Evolutionary conservation across 2,797 vertebrate genomes (phyloP).

Genomic region (Cyprinodon diabolis): DNA sequence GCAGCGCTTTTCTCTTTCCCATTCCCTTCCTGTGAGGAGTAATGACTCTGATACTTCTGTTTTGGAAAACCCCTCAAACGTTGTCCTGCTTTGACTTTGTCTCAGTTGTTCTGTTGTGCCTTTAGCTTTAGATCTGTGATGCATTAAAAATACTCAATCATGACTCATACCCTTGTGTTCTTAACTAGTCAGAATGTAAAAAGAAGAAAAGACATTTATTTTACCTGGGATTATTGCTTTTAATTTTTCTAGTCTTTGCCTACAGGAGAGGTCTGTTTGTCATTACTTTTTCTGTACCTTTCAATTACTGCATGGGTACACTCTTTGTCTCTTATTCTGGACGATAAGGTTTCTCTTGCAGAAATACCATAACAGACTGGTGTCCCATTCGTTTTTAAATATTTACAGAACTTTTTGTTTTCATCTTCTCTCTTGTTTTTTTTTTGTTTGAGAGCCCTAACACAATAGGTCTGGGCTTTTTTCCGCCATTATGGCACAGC

Average conservation of each 20-base stretch:
- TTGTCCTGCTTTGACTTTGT: slow-evolving; percentile 29
- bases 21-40: slow-evolving; percentile 57
- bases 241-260: background rate
- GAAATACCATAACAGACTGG: slow-evolving; percentile 24
- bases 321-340: slow-evolving; percentile 2
- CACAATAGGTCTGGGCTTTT: slow-evolving; percentile 37
- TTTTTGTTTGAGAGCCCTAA: slow-evolving; percentile 24
- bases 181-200: background rate
- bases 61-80: slow-evolving; percentile 65
- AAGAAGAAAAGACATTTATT: background rate
- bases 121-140: background rate
- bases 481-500: slow-evolving; percentile 18
- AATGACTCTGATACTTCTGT: slow-evolving; percentile 62
- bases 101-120: slow-evolving; percentile 23
- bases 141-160: background rate
- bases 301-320: slow-evolving; percentile 16
- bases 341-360: slow-evolving; percentile 6
- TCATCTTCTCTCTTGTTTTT: slow-evolving; percentile 29
- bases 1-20: slow-evolving; percentile 46
- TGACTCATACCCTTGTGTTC: background rate
- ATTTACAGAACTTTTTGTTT: slow-evolving; percentile 45
- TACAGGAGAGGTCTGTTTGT: background rate
- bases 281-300: slow-evolving; percentile 8
- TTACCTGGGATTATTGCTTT: background rate
- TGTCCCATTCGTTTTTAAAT: slow-evolving; percentile 45